phyloP scores from a whole-genome alignment of 2,888 invertebrate genomes.

The Salpingus planirostris region DNA sequence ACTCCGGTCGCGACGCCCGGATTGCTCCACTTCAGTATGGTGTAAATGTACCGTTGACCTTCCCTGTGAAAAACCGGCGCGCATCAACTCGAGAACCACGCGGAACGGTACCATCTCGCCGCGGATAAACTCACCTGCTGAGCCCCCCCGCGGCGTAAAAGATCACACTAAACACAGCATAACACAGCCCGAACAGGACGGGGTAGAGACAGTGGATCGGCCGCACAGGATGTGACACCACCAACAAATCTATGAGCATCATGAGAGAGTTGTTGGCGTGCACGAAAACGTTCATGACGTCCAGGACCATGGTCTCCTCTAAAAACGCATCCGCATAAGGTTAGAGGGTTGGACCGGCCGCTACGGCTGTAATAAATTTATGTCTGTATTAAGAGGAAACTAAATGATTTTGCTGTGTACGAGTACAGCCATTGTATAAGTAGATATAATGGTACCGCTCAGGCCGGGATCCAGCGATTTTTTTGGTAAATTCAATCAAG shows the following conservation, averaged over 20 bases:
- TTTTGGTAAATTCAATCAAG: no score
- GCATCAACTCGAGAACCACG: no score
- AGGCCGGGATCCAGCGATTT: no score
- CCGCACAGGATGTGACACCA: constrained; percentile 65
- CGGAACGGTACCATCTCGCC: no score
- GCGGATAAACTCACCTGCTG: constrained; percentile 47
- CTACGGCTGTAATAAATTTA: no score
- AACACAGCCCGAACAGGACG: constrained; percentile 51
- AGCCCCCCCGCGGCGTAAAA: constrained; percentile 66
- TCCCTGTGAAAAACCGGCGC: constrained; percentile 41
- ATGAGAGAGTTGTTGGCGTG: constrained; percentile 68
- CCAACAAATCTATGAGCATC: constrained; percentile 62
- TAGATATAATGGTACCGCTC: no score
- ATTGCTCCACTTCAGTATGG: constrained; percentile 65
- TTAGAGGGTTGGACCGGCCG: no score
- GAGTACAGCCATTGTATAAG: no score
- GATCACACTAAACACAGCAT: constrained; percentile 56
- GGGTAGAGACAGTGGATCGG: constrained; percentile 54
- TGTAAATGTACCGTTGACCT: constrained; percentile 60
- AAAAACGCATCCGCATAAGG: no score
- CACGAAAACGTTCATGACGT: constrained; percentile 59
- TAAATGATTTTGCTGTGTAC: no score
- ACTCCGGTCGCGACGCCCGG: constrained; percentile 52
- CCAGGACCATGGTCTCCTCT: constrained; percentile 50
- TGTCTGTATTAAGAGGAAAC: no score